Percentiles rank a stretch among this genome's conserved stretches.
phyloP scores from a whole-genome alignment of 2,888 invertebrate genomes.

The Hydropsyche betteni region DNA sequence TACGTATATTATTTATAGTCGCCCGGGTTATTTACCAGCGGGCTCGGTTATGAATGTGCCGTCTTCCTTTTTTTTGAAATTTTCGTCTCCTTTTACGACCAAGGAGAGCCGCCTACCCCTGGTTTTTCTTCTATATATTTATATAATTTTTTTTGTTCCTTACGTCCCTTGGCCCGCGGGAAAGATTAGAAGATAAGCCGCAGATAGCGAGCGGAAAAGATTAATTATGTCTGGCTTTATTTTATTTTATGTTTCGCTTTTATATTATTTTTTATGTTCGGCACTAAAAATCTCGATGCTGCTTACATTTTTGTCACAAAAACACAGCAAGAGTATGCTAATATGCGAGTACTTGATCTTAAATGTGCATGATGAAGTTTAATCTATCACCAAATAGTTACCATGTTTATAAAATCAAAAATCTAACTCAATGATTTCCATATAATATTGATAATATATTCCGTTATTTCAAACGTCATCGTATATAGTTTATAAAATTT shows the following conservation, averaged over 20 bases:
- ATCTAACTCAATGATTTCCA: too few species aligned
- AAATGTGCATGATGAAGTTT: not conserved
- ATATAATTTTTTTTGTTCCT: constrained; percentile 7
- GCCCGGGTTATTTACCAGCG: constrained; percentile 43
- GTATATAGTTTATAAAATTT: too few species aligned
- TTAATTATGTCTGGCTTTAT: constrained; percentile 36
- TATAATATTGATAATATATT: too few species aligned
- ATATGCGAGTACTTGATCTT: not conserved
- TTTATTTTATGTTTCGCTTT: constrained; percentile 34
- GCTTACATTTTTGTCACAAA: too few species aligned
- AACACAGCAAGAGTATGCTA: too few species aligned
- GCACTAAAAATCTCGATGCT: constrained; percentile 27
- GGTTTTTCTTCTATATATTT: too few species aligned
- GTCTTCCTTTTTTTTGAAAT: constrained; percentile 41
- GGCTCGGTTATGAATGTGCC: constrained; percentile 43
- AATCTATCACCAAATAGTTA: not conserved
- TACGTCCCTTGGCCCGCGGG: constrained; percentile 35
- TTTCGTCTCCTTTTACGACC: constrained; percentile 42
- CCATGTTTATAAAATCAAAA: too few species aligned
- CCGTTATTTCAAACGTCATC: too few species aligned
- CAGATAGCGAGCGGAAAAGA: constrained; percentile 41
- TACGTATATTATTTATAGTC: constrained; percentile 47
- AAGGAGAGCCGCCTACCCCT: not conserved
- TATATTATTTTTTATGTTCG: constrained; percentile 32
- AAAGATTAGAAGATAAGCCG: constrained; percentile 47